These are phyloP conservation scores for Hylomyscus alleni DNA, from an alignment of 2,797 vertebrate species.

Conservation along the genomic window DNA sequence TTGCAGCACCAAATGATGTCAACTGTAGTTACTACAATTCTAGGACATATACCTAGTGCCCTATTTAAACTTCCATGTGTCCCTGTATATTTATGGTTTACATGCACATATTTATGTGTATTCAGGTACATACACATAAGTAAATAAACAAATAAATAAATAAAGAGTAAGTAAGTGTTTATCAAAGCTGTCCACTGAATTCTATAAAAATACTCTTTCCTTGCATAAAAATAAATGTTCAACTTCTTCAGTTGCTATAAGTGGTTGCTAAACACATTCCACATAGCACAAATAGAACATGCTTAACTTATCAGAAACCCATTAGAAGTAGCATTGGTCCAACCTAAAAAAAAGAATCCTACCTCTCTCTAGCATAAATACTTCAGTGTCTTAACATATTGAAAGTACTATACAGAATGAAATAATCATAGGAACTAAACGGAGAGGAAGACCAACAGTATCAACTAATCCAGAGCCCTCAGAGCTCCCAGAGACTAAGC, in stretches of 20 bases:
- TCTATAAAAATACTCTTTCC: background rate
- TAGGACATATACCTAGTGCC: background rate
- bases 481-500: too few relatives aligned
- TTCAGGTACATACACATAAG: background rate
- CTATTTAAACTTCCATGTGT: background rate
- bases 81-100: too few relatives aligned
- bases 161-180: background rate
- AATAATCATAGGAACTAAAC: too few relatives aligned
- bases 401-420: background rate
- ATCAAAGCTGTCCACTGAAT: background rate
- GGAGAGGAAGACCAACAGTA: too few relatives aligned
- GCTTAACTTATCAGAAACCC: background rate
- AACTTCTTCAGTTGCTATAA: background rate
- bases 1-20: background rate
- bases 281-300: background rate
- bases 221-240: background rate
- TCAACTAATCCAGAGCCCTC: background rate
- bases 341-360: background rate
- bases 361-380: background rate
- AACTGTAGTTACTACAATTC: background rate
- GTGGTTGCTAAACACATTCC: background rate
- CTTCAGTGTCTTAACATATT: background rate
- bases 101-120: too few relatives aligned
- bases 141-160: background rate
- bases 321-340: accelerated